Conservation (phyloP, 2,888 invertebrate species). For the Pyrrhia umbra region DNA sequence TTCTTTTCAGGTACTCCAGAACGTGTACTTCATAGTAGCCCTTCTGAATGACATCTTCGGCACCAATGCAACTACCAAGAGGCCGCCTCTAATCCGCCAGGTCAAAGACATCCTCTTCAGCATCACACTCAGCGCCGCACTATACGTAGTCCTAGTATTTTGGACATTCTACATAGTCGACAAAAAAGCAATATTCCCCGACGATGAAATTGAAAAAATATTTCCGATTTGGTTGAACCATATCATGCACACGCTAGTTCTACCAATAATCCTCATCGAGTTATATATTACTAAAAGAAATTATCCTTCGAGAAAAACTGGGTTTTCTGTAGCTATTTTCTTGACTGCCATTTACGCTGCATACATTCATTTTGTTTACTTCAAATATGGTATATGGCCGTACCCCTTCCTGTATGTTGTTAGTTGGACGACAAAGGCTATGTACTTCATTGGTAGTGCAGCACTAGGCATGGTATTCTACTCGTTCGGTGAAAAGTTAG, state of each 20-base stretch:
- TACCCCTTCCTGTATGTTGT: slow-evolving; percentile 96
- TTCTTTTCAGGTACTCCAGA: slow-evolving; percentile 92
- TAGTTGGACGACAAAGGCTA: slow-evolving; percentile 91
- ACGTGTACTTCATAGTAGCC: slow-evolving; percentile 93
- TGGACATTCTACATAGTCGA: slow-evolving; percentile 96
- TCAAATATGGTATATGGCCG: slow-evolving; percentile 94
- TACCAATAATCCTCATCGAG: slow-evolving; percentile 94
- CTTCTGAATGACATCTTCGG: slow-evolving; percentile 94
- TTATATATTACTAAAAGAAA: slow-evolving; percentile 92
- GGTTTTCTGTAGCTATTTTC: slow-evolving; percentile 88
- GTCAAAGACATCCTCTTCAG: slow-evolving; percentile 92
- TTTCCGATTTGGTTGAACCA: slow-evolving; percentile 98
- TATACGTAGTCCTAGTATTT: slow-evolving; percentile 96
- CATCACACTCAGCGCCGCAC: slow-evolving; percentile 93
- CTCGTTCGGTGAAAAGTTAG: slow-evolving; percentile 93
- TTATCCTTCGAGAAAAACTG: slow-evolving; percentile 92
- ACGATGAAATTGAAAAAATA: slow-evolving; percentile 92
- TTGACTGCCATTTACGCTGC: slow-evolving; percentile 92
- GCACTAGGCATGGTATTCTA: slow-evolving; percentile 91
- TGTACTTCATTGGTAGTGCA: slow-evolving; percentile 92
- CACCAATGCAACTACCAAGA: slow-evolving; percentile 91
- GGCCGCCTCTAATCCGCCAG: slow-evolving; percentile 91
- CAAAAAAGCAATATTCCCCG: slow-evolving; percentile 96
- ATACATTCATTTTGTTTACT: slow-evolving; percentile 93
- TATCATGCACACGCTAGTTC: slow-evolving; percentile 95